These are phyloP conservation scores for Notechis scutatus DNA, from an alignment of 2,113 vertebrate species.

Conservation along the genomic window DNA sequence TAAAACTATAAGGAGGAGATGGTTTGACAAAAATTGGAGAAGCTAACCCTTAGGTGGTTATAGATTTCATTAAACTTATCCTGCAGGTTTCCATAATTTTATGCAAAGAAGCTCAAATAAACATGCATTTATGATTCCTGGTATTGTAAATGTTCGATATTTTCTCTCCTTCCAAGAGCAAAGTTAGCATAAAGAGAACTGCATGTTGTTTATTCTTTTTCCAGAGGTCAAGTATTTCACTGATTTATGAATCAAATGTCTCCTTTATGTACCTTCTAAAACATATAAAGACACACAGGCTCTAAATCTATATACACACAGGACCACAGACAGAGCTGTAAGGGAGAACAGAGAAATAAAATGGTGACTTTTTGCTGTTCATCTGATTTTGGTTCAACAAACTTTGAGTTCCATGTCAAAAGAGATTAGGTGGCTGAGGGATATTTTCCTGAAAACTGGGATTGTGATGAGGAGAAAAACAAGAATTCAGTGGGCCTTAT, in stretches of 20 bases:
- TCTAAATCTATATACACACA: background rate
- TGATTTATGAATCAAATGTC: background rate
- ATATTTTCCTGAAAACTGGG: slow-evolving; percentile 11
- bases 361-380: background rate
- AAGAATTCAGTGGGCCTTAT: background rate
- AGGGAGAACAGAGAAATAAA: background rate
- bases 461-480: background rate
- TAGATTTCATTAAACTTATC: background rate
- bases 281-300: background rate
- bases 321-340: background rate
- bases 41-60: background rate
- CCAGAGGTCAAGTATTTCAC: background rate
- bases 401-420: slow-evolving; percentile 2
- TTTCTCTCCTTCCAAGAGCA: background rate
- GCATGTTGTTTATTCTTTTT: background rate
- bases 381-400: slow-evolving; percentile 1
- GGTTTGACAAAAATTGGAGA: background rate
- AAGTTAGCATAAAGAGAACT: background rate
- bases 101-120: slow-evolving; percentile 14
- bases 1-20: background rate
- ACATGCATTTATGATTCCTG: background rate
- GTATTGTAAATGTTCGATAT: background rate
- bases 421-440: background rate
- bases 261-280: background rate
- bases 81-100: background rate